These are phyloP conservation scores for Sturnira hondurensis DNA, from an alignment of 2,113 vertebrate species.

Conservation along the genomic window DNA sequence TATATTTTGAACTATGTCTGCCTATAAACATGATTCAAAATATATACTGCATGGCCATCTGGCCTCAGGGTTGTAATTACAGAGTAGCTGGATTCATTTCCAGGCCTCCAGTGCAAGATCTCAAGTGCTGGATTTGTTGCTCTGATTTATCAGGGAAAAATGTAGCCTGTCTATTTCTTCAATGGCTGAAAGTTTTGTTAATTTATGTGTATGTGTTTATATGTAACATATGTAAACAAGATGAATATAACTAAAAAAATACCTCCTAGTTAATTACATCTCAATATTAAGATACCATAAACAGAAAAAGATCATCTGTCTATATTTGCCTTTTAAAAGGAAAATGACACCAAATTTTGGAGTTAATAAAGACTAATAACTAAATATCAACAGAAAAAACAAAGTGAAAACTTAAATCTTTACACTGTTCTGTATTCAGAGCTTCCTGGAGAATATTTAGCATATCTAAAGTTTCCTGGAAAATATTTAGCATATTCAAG, in stretches of 20 bases:
- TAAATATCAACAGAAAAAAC: neutral
- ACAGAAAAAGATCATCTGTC: neutral
- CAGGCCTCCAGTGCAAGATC: neutral
- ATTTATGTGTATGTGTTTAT: neutral
- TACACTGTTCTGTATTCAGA: neutral
- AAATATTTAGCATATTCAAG: neutral
- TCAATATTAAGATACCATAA: neutral
- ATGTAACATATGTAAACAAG: neutral
- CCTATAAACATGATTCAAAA: neutral
- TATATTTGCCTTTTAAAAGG: neutral
- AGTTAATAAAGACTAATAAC: neutral
- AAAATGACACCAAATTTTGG: neutral
- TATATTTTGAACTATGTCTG: neutral
- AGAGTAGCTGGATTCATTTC: neutral
- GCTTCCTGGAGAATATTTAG: neutral
- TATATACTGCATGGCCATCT: neutral
- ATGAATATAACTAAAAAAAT: neutral
- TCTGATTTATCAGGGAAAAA: neutral
- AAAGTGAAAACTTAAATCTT: neutral
- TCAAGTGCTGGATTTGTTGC: neutral
- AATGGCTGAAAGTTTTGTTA: slow-evolving; percentile 15
- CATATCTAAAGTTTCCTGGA: no score
- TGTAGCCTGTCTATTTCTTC: neutral
- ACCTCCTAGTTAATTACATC: neutral
- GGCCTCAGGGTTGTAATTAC: neutral